phyloP scores from a whole-genome alignment of 1,140 invertebrate genomes.

The Cyclargus thomasi region DNA sequence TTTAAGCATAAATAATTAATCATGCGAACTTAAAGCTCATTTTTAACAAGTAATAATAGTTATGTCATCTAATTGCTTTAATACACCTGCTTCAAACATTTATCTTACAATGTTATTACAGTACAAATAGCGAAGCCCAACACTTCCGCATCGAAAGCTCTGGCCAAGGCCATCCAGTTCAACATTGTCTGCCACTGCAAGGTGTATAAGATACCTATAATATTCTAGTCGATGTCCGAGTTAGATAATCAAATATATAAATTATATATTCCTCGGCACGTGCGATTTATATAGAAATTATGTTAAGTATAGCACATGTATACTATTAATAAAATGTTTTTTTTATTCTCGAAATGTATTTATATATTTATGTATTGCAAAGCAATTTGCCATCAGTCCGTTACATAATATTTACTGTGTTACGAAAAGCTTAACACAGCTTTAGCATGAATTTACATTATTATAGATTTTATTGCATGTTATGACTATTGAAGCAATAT shows the following conservation, averaged over 20 bases:
- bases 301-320: neutral
- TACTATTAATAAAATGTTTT: neutral
- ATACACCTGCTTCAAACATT: too few relatives aligned
- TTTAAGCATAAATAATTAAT: too few relatives aligned
- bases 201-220: neutral
- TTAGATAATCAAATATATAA: slow-evolving; percentile 3
- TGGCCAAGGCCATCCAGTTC: neutral
- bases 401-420: neutral
- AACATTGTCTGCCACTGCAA: neutral
- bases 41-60: too few relatives aligned
- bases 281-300: neutral
- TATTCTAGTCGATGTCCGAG: neutral
- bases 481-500: too few relatives aligned
- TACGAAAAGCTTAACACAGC: neutral
- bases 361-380: neutral
- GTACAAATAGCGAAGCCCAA: too few relatives aligned
- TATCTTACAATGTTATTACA: too few relatives aligned
- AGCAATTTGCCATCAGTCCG: neutral
- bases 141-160: neutral
- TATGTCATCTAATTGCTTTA: too few relatives aligned
- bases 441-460: neutral
- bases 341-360: neutral
- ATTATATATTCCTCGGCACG: slow-evolving; percentile 3
- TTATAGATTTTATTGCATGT: too few relatives aligned
- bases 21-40: too few relatives aligned